These are phyloP conservation scores for Peromyscus polionotus DNA, from an alignment of 2,113 vertebrate species.

Conservation along the genomic window DNA sequence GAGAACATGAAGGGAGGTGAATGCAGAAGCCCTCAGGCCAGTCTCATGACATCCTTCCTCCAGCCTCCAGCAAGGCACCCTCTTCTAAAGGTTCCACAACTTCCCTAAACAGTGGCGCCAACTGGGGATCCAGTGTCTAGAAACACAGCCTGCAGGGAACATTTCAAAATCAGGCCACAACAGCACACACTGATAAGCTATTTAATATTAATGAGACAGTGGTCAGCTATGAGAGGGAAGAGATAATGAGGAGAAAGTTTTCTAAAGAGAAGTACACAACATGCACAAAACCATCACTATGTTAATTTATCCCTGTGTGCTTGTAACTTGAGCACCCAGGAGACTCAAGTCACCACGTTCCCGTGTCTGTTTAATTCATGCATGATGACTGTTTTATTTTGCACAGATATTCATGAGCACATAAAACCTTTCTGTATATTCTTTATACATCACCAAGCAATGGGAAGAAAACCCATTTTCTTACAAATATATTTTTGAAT, in stretches of 20 bases:
- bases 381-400: constrained; percentile 10
- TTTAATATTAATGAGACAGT: constrained; percentile 43
- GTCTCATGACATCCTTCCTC: too few relatives aligned
- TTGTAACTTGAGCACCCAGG: not conserved
- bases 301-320: not conserved
- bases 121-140: not conserved
- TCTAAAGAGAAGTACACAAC: constrained; percentile 12
- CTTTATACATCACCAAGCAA: not conserved
- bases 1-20: not conserved
- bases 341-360: not conserved
- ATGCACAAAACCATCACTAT: not conserved
- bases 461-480: not conserved
- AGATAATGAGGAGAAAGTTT: not conserved
- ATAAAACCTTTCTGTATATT: constrained; percentile 3
- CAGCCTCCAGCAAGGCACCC: not conserved
- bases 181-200: not conserved
- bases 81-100: not conserved
- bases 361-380: not conserved
- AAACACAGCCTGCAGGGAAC: not conserved
- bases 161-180: too few relatives aligned
- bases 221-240: not conserved
- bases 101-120: too few relatives aligned
- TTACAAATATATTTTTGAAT: constrained; percentile 31
- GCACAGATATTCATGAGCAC: not conserved
- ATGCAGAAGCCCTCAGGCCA: not conserved